Evolutionary conservation across 2,888 invertebrate species (phyloP), one percentile per base, ranked within the genome.

Genomic region (Macrophya annulata): DNA sequence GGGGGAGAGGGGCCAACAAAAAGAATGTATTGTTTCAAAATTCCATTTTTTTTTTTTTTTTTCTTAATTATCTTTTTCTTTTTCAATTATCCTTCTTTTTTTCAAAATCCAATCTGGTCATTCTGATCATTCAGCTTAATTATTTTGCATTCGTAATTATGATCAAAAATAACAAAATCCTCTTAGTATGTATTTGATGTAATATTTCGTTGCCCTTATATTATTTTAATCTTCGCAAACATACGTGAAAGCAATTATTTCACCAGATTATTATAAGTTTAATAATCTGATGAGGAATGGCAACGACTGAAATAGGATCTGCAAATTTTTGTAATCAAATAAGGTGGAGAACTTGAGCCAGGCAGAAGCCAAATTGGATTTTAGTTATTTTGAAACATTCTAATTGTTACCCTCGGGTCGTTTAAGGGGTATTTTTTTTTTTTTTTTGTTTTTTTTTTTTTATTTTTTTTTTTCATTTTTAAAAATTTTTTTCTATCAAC

Each of bases 381-480:
- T 37, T 9, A 3, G 55, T 77, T 37, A 77, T 55, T 51, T 55
- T 77, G 62, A 85, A 84, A 59, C 76, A 62, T 62, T 43, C 81
- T 62, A 62, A 25, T 81, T 43, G 79, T 79, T 84, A 77, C 82
- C 85, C 85, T 89, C 87, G 84, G 86, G 85, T 85, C 71, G 86
- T 85, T 85, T 86, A 86, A 87, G 87, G 86, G 84, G 87, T 85
- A 74, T 55, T 55, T 82, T 86, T 85, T 86, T 85, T 85, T 86
- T 87, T 86, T 87, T 86, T 85, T 88, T 86, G 85, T 86, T 84
- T 87, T 86, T 85, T 71, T 85, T 68, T 82, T 81, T 86, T 77
- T 62, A 84, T 86, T 87, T 85, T 86, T 87, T 86, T 87, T 86
- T 86, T 88, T 86, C 85, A 86, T 83, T 87, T 86, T 85, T 71